Conservation (phyloP, 2,888 invertebrate genomes). For the Cistogaster globosa region DNA sequence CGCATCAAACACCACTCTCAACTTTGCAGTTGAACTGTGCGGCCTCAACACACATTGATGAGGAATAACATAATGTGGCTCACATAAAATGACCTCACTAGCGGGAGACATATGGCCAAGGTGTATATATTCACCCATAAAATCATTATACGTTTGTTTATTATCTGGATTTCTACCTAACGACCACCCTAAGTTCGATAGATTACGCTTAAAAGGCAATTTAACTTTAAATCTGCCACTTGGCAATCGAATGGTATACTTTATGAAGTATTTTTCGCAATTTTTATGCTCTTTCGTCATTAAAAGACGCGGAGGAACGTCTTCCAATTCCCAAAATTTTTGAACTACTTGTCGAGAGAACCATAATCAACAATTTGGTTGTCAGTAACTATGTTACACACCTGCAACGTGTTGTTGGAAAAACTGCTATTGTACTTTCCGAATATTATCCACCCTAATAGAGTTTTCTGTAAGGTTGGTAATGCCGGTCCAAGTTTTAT, state of each 20-base stretch:
- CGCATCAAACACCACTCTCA: too few species aligned
- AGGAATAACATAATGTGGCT: constrained; percentile 60
- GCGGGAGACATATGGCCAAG: constrained; percentile 53
- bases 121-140: constrained; percentile 60
- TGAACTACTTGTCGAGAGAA: neutral
- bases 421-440: constrained; percentile 26
- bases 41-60: constrained; percentile 63
- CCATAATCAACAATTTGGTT: too few species aligned
- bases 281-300: neutral
- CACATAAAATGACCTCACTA: constrained; percentile 1
- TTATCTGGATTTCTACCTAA: constrained; percentile 41
- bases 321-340: constrained; percentile 8
- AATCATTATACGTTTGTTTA: constrained; percentile 53
- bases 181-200: constrained; percentile 48
- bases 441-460: constrained; percentile 58
- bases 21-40: constrained; percentile 61
- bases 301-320: neutral
- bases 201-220: constrained; percentile 58
- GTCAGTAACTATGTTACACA: constrained; percentile 1
- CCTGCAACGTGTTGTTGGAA: neutral
- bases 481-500: too few species aligned
- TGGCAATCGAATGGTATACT: neutral
- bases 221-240: constrained; percentile 50
- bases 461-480: too few species aligned
- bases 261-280: neutral